These are phyloP conservation scores for Somateria mollissima DNA, from an alignment of 2,797 vertebrate genomes.

Conservation along the genomic window DNA sequence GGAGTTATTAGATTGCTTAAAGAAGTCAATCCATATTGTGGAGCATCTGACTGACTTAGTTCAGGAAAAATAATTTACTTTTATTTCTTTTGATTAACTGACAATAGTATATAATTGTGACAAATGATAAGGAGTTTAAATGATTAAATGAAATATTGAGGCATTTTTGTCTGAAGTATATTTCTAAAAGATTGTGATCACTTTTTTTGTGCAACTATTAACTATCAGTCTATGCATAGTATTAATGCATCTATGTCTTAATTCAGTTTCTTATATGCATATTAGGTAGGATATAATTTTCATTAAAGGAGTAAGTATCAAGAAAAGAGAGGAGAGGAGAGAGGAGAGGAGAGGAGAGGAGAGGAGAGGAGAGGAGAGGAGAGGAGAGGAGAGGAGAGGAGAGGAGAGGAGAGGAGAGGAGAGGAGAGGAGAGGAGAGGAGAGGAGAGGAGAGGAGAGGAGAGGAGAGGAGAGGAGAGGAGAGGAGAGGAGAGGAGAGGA, in stretches of 20 bases:
- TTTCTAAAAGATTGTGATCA: neutral
- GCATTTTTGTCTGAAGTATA: neutral
- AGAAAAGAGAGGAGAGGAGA: too few relatives aligned
- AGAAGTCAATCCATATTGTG: conserved; percentile 6
- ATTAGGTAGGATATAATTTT: neutral
- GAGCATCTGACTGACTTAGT: neutral
- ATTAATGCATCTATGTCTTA: neutral
- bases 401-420: neutral
- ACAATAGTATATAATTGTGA: neutral
- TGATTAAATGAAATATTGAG: neutral
- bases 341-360: too few relatives aligned
- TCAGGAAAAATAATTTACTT: conserved; percentile 15
- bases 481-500: too few relatives aligned
- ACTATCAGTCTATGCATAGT: neutral
- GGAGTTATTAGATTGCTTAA: conserved; percentile 41
- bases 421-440: too few relatives aligned
- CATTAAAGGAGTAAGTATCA: neutral
- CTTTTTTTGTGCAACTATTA: neutral
- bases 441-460: neutral
- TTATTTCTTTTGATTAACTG: neutral
- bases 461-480: too few relatives aligned
- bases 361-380: neutral
- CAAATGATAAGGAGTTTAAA: neutral
- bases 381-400: neutral
- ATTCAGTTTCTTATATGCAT: conserved; percentile 1